Evolutionary conservation across 2,797 vertebrate species (phyloP).

Genomic region (Thunnus albacares): DNA sequence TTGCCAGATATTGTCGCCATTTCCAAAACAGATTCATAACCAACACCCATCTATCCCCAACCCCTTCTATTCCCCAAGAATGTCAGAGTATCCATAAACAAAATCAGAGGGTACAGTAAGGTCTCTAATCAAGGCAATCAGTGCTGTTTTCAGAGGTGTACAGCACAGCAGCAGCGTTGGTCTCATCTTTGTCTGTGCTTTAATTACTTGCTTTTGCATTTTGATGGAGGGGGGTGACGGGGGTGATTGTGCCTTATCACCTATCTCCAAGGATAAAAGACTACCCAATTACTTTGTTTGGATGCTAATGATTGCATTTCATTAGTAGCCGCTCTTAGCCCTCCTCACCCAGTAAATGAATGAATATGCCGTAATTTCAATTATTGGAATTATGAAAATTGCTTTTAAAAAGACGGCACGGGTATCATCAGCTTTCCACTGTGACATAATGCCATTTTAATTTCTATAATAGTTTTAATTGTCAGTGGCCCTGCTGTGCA

Average conservation of each 20-base stretch:
- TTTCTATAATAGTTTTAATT: constrained; percentile 99
- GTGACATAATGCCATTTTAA: constrained; percentile 99
- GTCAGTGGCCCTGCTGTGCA: constrained; percentile 94
- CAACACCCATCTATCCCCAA: constrained; percentile 42
- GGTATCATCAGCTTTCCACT: constrained; percentile 99
- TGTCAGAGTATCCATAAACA: constrained; percentile 91
- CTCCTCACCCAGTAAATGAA: constrained; percentile 99
- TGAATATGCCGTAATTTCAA: constrained; percentile 99
- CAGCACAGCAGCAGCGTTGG: constrained; percentile 92
- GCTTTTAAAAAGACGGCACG: constrained; percentile 97
- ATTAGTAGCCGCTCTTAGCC: constrained; percentile 99
- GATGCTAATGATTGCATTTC: constrained; percentile 99
- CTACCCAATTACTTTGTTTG: constrained; percentile 99
- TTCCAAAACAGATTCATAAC: constrained; percentile 45
- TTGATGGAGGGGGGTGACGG: constrained; percentile 93
- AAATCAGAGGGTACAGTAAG: constrained; percentile 95
- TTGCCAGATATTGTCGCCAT: constrained; percentile 22
- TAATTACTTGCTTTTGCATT: constrained; percentile 99
- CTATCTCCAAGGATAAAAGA: constrained; percentile 95
- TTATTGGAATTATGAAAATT: constrained; percentile 99
- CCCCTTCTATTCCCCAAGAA: constrained; percentile 62
- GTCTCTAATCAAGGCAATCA: constrained; percentile 99
- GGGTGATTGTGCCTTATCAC: constrained; percentile 99
- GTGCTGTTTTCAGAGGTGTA: constrained; percentile 98
- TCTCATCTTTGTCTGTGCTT: constrained; percentile 97